Percentiles rank a stretch among this genome's conserved stretches.
Conservation (phyloP, 2,888 invertebrate species). For the Chironomus riparius region DNA sequence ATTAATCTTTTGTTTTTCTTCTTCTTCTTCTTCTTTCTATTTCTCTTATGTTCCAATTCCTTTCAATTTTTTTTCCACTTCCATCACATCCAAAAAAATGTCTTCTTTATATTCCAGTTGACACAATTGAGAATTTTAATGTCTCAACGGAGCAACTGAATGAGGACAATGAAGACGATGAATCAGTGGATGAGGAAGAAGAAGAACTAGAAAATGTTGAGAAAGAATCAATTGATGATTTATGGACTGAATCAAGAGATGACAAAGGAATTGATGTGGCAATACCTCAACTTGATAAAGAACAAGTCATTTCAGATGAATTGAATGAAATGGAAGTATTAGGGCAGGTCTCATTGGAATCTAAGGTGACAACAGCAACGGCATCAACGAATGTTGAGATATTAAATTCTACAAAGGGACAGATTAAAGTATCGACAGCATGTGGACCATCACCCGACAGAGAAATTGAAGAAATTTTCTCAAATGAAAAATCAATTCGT, state of each 20-base stretch:
- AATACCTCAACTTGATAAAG: not conserved
- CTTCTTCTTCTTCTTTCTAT: no score
- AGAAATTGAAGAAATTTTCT: constrained; percentile 36
- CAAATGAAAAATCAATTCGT: not conserved
- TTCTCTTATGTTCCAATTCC: no score
- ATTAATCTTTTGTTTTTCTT: no score
- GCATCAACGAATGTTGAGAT: not conserved
- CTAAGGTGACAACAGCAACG: not conserved
- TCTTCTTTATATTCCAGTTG: no score
- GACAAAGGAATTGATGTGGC: not conserved
- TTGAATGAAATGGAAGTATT: not conserved
- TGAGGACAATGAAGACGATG: not conserved
- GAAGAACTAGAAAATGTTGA: not conserved
- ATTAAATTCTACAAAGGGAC: not conserved
- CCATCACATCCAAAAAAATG: no score
- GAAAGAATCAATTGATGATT: not conserved
- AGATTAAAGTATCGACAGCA: constrained; percentile 47
- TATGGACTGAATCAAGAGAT: not conserved
- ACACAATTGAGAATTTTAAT: no score
- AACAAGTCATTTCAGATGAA: not conserved
- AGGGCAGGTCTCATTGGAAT: not conserved
- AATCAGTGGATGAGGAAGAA: not conserved
- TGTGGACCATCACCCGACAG: constrained; percentile 55
- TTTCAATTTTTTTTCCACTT: no score
- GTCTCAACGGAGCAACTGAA: not conserved